Evolutionary conservation across 2,113 vertebrate genomes (phyloP).

Genomic region (Zeus faber): DNA sequence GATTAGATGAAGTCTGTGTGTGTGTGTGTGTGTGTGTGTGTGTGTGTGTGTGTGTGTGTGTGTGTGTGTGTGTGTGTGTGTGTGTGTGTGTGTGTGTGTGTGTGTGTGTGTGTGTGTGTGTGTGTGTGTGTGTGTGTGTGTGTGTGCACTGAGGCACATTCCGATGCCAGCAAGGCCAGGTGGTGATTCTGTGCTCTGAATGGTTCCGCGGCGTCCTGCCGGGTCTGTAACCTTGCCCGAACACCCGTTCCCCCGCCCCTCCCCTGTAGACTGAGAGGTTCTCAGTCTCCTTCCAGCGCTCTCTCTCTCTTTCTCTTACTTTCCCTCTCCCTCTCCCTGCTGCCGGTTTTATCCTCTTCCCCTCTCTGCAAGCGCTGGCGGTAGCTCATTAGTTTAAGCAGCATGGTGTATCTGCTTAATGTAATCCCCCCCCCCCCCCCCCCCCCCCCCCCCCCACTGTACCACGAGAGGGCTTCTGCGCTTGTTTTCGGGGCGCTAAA

Average conservation of each 20-base stretch:
- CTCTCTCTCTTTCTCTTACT: neutral
- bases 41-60: neutral
- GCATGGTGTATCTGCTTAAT: slow-evolving; percentile 17
- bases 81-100: neutral
- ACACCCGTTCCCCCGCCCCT: neutral
- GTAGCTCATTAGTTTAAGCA: slow-evolving; percentile 26
- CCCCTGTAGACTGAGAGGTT: no score
- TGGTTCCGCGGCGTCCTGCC: slow-evolving; percentile 32
- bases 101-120: neutral
- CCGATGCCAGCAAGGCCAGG: slow-evolving; percentile 47
- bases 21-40: slow-evolving; percentile 1
- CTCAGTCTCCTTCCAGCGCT: neutral
- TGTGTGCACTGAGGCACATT: neutral
- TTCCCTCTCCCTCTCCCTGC: neutral
- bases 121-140: slow-evolving; percentile 9
- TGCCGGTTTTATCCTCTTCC: no score
- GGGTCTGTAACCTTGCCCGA: slow-evolving; percentile 35
- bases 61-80: neutral
- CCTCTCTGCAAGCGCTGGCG: neutral
- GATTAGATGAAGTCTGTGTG: slow-evolving; percentile 1
- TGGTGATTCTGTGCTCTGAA: slow-evolving; percentile 66
- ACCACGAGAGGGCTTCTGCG: slow-evolving; percentile 11
- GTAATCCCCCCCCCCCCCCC: no score
- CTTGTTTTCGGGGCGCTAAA: slow-evolving; percentile 18
- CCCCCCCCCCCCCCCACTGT: no score